These are phyloP conservation scores for Spodoptera frugiperda DNA, from an alignment of 1,140 invertebrate species.

Conservation along the genomic window DNA sequence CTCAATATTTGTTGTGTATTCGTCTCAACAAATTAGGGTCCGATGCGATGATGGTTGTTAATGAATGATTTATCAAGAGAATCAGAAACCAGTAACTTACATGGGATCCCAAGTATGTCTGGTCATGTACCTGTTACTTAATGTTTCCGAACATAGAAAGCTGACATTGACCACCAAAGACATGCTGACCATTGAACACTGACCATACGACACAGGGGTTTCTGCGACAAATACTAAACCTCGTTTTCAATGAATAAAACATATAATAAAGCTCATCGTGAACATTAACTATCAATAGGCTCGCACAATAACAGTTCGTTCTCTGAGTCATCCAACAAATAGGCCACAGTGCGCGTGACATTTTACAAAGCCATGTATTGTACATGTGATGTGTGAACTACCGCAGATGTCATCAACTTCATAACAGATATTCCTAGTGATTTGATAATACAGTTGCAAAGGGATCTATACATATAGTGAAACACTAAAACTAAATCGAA, in stretches of 20 bases:
- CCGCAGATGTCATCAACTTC: slow-evolving; percentile 5
- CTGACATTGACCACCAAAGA: neutral
- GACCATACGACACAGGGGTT: neutral
- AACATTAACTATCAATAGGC: slow-evolving; percentile 14
- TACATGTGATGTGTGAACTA: neutral
- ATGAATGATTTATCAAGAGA: too few relatives aligned
- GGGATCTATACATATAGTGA: too few relatives aligned
- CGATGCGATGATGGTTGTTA: too few relatives aligned
- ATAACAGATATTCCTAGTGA: neutral
- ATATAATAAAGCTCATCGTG: neutral
- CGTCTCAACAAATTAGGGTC: too few relatives aligned
- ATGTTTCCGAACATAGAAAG: slow-evolving; percentile 2
- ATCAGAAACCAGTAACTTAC: too few relatives aligned
- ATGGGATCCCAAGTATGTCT: too few relatives aligned
- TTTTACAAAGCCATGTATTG: slow-evolving; percentile 21
- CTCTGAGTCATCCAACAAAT: slow-evolving; percentile 17
- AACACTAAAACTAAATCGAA: too few relatives aligned
- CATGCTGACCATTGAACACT: slow-evolving; percentile 1
- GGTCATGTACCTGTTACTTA: too few relatives aligned
- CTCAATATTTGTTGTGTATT: too few relatives aligned
- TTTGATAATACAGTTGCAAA: neutral
- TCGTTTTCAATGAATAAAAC: too few relatives aligned
- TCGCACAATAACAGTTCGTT: slow-evolving; percentile 14
- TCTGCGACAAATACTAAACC: too few relatives aligned
- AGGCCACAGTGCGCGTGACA: slow-evolving; percentile 9